Evolutionary conservation across 2,797 vertebrate genomes (phyloP), one percentile per base, ranked within the genome.

Genomic region (Fistularia tabacaria): DNA sequence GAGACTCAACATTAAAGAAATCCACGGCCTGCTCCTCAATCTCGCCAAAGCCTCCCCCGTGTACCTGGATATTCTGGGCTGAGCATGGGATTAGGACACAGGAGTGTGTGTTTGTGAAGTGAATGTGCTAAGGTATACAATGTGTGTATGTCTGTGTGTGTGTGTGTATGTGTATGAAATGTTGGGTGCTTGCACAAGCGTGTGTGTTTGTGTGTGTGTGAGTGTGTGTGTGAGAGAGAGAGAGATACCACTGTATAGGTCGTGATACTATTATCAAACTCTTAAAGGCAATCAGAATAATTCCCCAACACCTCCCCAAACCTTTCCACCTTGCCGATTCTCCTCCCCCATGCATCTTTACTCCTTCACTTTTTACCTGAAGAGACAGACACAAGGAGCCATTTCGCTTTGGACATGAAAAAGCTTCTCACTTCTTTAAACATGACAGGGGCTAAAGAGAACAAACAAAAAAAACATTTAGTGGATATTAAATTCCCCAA

Each of bases 61-160:
- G 51, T 99, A 99, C 87, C 91, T 99, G 91, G 97, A 99, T 87
- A 96, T 99, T 89, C 92, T 99, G 76, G 96, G 97, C 88, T 99
- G 92, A 93, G 73, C 13, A 10, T 47, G 12, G 49, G 6, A 61
- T 25, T 25, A 25, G 11, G 42, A 57, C 53, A 9, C 64, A 0
- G 9, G 48, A 55, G 54, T 51, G 54, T 66, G 53, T 60, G 51
- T 65, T 51, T 57, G 62, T 59, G 62, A 46, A 53, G 5, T 25
- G 25, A 25, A 25, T 25, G 25, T 25, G 25, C 25, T 25, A 5
- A 25, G 25, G 25, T 25, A 25, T 25, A 51, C 45, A 38, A 49
- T 67, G 57, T 62, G 54, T n/a, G 36, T 37, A 44, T 57, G 47
- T 44, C 12, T 40, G 37, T 57, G 54, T 70, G 48, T 58, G 45